These are phyloP conservation scores for Hycleus phaleratus DNA, from an alignment of 1,140 invertebrate species.

Conservation along the genomic window DNA sequence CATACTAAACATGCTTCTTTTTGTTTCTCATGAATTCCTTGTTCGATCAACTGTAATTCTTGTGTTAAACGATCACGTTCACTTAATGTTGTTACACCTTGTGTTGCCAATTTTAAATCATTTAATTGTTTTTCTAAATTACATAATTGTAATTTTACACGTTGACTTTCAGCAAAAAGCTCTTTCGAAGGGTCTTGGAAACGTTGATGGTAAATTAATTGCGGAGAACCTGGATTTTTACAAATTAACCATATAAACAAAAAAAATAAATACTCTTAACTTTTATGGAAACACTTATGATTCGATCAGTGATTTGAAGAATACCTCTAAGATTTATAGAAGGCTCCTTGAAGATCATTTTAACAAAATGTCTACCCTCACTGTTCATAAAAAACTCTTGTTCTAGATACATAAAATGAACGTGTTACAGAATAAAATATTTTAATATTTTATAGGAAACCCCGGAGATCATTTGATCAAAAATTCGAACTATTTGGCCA, in stretches of 20 bases:
- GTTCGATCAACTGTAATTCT: conserved; percentile 58
- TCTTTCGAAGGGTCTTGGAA: conserved; percentile 38
- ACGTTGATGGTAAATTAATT: conserved; percentile 33
- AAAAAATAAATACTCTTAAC: no score
- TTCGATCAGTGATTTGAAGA: no score
- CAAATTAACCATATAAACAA: neutral
- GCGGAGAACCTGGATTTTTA: conserved; percentile 38
- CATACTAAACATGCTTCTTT: conserved; percentile 52
- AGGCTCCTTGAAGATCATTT: no score
- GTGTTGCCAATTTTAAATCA: conserved; percentile 50
- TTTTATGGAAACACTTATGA: no score
- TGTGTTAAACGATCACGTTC: conserved; percentile 53
- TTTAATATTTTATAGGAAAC: no score
- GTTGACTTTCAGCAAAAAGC: conserved; percentile 52
- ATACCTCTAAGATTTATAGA: no score
- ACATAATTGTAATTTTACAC: conserved; percentile 55
- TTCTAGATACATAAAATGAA: no score
- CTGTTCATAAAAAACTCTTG: no score
- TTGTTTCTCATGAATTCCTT: conserved; percentile 57
- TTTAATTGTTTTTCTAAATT: conserved; percentile 58
- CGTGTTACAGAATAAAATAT: no score
- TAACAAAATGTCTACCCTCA: no score
- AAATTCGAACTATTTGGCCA: no score
- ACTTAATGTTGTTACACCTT: conserved; percentile 42
- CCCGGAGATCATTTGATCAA: no score